phyloP scores from a whole-genome alignment of 2,797 vertebrate species.

The Sebastes miniatus region DNA sequence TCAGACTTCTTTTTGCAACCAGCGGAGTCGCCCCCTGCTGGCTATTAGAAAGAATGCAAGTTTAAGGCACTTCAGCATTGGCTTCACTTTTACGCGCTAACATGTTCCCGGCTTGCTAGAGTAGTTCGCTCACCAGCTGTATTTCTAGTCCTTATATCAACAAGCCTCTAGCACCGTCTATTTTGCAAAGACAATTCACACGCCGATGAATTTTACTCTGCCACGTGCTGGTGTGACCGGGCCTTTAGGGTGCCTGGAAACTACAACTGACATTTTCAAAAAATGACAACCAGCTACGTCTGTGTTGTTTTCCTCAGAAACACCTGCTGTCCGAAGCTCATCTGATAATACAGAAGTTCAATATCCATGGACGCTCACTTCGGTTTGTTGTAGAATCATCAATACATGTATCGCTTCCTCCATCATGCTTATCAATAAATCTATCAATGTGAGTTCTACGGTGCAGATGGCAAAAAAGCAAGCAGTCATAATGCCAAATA shows the following conservation, averaged over 20 bases:
- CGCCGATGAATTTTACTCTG: background rate
- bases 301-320: background rate
- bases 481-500: slow-evolving; percentile 15
- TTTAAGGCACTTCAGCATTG: no score
- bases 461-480: slow-evolving; percentile 57
- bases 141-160: background rate
- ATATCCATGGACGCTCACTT: slow-evolving; percentile 21
- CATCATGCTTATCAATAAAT: slow-evolving; percentile 62
- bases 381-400: slow-evolving; percentile 10
- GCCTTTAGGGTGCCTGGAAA: background rate
- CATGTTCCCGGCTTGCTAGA: background rate
- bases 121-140: background rate
- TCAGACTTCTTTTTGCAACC: no score
- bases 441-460: slow-evolving; percentile 31
- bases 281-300: background rate
- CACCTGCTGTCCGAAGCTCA: slow-evolving; percentile 37
- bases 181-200: background rate
- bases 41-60: no score
- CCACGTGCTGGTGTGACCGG: background rate
- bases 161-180: background rate
- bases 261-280: background rate
- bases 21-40: no score
- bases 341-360: slow-evolving; percentile 21
- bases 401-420: slow-evolving; percentile 25
- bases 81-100: background rate